Evolutionary conservation across 2,888 invertebrate species (phyloP).

Genomic region (Caenorhabditis sp.): DNA sequence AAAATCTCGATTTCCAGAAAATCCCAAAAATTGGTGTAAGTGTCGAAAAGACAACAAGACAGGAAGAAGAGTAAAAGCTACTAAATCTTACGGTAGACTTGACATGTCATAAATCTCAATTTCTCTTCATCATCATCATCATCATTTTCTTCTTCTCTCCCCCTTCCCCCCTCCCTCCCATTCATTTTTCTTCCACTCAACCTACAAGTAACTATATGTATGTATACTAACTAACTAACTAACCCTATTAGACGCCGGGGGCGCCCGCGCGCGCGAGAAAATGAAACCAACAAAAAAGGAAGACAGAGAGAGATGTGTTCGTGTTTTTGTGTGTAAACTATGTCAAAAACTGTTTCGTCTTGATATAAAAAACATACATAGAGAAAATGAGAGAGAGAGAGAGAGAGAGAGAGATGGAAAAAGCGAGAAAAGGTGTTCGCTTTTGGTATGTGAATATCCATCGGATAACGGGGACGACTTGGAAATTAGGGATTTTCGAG

Average conservation of each 20-base stretch:
- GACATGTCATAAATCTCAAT: background rate
- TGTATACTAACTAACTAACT: background rate
- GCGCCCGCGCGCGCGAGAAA: slow-evolving; percentile 10
- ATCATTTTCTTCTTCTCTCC: too few species aligned
- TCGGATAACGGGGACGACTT: slow-evolving; percentile 14
- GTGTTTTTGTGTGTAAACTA: slow-evolving; percentile 26
- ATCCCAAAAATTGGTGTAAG: too few species aligned
- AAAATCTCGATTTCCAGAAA: too few species aligned
- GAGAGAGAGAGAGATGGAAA: background rate
- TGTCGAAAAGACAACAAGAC: too few species aligned
- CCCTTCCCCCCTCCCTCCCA: too few species aligned
- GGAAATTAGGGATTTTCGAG: slow-evolving; percentile 4
- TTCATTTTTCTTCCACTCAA: background rate
- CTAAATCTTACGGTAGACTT: background rate
- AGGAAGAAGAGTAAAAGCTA: too few species aligned
- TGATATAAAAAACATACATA: background rate
- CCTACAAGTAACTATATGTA: background rate
- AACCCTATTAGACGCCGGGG: background rate
- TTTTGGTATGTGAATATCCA: slow-evolving; percentile 1
- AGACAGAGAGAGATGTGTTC: too few species aligned
- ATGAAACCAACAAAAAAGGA: too few species aligned
- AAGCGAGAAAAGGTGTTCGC: slow-evolving; percentile 2
- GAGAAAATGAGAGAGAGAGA: slow-evolving; percentile 4
- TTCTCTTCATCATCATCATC: too few species aligned
- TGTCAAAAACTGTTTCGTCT: slow-evolving; percentile 36